Conservation (phyloP, 2,888 invertebrate species). For the Heliconius sara region DNA sequence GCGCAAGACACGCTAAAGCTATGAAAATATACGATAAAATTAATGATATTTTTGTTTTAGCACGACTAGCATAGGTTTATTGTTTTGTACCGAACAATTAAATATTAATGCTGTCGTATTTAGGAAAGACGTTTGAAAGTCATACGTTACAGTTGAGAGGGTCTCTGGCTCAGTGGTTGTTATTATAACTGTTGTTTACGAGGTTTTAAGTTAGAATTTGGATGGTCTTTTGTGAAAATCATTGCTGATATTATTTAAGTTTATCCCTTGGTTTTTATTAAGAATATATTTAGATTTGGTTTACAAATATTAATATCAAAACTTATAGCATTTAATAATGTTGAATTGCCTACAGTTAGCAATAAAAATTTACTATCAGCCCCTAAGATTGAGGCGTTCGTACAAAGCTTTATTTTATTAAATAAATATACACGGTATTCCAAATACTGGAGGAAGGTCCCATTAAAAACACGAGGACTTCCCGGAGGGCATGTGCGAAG, state of each 20-base stretch:
- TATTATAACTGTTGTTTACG: neutral
- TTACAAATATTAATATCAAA: too few relatives aligned
- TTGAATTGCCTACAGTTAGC: too few relatives aligned
- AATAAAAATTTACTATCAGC: too few relatives aligned
- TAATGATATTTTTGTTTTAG: constrained; percentile 25
- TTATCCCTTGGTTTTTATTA: too few relatives aligned
- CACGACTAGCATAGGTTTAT: constrained; percentile 35
- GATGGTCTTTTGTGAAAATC: neutral
- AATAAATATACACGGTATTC: too few relatives aligned
- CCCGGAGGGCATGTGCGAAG: too few relatives aligned
- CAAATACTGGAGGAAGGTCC: too few relatives aligned
- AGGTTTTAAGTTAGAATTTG: neutral
- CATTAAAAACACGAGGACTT: too few relatives aligned
- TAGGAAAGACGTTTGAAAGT: constrained; percentile 28
- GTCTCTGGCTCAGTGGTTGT: neutral
- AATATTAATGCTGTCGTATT: constrained; percentile 26
- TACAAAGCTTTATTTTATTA: too few relatives aligned
- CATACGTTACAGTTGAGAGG: neutral
- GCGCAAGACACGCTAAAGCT: constrained; percentile 33
- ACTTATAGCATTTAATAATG: too few relatives aligned
- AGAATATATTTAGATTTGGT: too few relatives aligned
- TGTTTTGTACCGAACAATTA: constrained; percentile 24
- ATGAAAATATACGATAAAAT: constrained; percentile 35
- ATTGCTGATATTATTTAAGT: neutral
- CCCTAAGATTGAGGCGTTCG: too few relatives aligned